A percentile compares a stretch with the other conserved stretches of the same genome.
Conservation (phyloP, 2,888 invertebrate genomes). For the Caenorhabditis virilis region DNA sequence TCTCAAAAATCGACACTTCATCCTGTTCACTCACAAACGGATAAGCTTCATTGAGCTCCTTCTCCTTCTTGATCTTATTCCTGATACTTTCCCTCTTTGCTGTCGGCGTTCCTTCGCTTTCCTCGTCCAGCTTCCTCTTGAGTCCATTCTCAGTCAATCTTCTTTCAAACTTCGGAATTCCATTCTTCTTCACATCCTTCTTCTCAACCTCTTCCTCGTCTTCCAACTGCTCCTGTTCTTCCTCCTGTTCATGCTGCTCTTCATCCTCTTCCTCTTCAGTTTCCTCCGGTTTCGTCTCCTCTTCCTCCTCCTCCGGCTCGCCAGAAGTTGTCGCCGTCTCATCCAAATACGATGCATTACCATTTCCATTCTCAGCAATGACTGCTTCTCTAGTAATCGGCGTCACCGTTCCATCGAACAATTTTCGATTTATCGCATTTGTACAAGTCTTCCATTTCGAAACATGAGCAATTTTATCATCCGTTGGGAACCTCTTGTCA, state of each 20-base stretch:
- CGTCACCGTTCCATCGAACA: conserved; percentile 2
- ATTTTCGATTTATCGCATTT: conserved; percentile 47
- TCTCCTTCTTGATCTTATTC: conserved; percentile 26
- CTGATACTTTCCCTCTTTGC: conserved; percentile 29
- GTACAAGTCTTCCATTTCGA: conserved; percentile 57
- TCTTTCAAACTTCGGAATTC: conserved; percentile 2
- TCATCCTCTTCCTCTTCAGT: background rate
- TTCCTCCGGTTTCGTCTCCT: background rate
- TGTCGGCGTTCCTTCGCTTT: conserved; percentile 3
- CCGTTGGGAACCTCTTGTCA: conserved; percentile 51
- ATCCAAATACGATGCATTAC: background rate
- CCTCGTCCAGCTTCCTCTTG: conserved; percentile 23
- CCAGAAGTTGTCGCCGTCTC: background rate
- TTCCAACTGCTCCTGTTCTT: conserved; percentile 6
- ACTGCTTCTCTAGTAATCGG: conserved; percentile 1
- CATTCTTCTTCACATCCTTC: background rate
- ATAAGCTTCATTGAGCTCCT: conserved; percentile 33
- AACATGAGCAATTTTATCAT: conserved; percentile 34
- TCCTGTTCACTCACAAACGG: conserved; percentile 48
- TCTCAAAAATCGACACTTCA: conserved; percentile 37
- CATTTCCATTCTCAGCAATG: background rate
- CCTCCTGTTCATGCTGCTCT: conserved; percentile 5
- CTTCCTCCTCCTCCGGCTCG: background rate
- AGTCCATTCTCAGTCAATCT: background rate
- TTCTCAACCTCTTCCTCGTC: background rate